These are phyloP conservation scores for Semotilus atromaculatus DNA, from an alignment of 2,797 vertebrate species.

Conservation along the genomic window DNA sequence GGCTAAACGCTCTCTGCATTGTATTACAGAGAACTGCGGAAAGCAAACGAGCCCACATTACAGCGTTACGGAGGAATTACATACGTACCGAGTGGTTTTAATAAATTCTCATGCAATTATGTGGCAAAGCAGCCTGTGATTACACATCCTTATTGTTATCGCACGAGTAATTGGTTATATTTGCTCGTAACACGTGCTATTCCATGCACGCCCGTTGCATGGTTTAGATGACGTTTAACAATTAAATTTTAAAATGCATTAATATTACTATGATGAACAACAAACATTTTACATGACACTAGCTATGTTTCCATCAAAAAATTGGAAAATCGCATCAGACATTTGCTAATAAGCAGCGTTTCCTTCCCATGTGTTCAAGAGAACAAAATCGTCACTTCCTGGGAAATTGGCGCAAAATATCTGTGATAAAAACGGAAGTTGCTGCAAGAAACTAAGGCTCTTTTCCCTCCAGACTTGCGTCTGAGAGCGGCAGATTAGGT, in stretches of 20 bases:
- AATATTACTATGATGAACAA: background rate
- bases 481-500: no score
- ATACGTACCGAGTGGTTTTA: background rate
- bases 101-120: conserved; percentile 4
- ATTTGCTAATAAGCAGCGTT: background rate
- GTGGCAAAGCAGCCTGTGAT: conserved; percentile 18
- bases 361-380: background rate
- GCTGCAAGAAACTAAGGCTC: background rate
- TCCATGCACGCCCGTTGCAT: background rate
- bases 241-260: background rate
- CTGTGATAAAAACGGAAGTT: background rate
- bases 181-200: background rate
- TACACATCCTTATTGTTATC: conserved; percentile 7
- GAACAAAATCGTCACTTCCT: background rate
- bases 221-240: background rate
- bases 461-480: no score
- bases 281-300: background rate
- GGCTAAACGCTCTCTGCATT: conserved; percentile 20
- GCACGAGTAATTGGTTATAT: background rate
- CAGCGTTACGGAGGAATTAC: background rate
- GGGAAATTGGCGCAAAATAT: background rate
- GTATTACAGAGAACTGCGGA: background rate
- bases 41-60: conserved; percentile 8
- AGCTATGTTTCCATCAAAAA: background rate
- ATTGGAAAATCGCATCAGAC: background rate